A percentile compares a stretch with the other conserved stretches of the same genome.
Conservation (phyloP, 2,888 invertebrate genomes). For the Bursaphelenchus okinawaensis region DNA sequence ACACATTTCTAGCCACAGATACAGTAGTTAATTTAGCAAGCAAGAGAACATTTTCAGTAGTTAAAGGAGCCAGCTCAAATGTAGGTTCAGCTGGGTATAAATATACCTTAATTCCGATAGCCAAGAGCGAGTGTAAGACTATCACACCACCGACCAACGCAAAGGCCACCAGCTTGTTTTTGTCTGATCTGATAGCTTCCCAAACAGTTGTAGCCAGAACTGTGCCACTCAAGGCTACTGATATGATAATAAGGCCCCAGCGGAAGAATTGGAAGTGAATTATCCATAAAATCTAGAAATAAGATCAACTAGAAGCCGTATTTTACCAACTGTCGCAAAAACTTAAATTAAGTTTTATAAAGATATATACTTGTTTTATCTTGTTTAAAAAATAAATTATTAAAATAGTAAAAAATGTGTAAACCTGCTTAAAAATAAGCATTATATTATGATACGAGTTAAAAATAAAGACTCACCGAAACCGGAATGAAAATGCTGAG, state of each 20-base stretch:
- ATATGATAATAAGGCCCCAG: constrained; percentile 78
- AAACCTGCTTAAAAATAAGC: too few species aligned
- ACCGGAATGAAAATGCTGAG: constrained; percentile 87
- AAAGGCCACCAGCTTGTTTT: constrained; percentile 63
- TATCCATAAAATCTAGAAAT: constrained; percentile 72
- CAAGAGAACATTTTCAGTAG: too few species aligned
- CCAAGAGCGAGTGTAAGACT: constrained; percentile 74
- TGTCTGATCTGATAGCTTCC: constrained; percentile 67
- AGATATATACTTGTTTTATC: too few species aligned
- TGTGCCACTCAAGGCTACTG: constrained; percentile 76
- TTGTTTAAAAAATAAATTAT: too few species aligned
- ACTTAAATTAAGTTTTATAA: too few species aligned
- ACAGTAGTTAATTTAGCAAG: too few species aligned
- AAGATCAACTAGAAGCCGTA: too few species aligned
- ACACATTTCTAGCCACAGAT: too few species aligned
- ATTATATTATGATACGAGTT: constrained; percentile 2
- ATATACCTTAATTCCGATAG: constrained; percentile 72
- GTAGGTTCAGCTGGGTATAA: too few species aligned
- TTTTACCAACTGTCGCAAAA: too few species aligned
- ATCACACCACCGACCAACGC: constrained; percentile 69
- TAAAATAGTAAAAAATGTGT: too few species aligned
- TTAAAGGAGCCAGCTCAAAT: too few species aligned
- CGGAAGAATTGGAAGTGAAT: constrained; percentile 73
- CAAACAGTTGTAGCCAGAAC: constrained; percentile 77
- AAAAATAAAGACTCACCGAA: constrained; percentile 63